Evolutionary conservation across 1,140 invertebrate genomes (phyloP), one percentile per base, ranked within the genome.

Genomic region (Achatina immaculata): DNA sequence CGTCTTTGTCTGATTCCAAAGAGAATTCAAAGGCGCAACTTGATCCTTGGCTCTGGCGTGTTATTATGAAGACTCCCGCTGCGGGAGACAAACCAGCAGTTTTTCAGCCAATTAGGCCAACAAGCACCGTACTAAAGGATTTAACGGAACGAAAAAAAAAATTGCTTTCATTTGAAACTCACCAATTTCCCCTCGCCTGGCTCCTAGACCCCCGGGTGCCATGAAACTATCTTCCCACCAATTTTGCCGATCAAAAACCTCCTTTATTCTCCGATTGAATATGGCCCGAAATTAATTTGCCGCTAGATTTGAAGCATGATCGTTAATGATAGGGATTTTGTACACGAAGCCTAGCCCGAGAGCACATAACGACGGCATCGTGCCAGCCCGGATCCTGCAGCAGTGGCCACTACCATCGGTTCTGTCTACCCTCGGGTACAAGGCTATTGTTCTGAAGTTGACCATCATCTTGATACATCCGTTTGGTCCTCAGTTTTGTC

Each of bases 241-340:
- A 78, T 66, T 78, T 78, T 31, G 58, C 38, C 58, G 36, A 66
- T 66, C 58, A 42, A 65, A 78, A 78, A 66, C 62, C 62, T 58
- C 73, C 34, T 51, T 75, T 62, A 28, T 55, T 75, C 48, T 75
- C 58, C 73, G 73, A 75, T 75, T 75, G 73, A 58, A 40, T 58
- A 58, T 75, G 73, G 73, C 31, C 73, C 45, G 14, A 34, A 28
- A 42, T 75, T 75, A 75, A 75, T 75, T 75, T 75, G 73, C 73
- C 73, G 28, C 48, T 75, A 75, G 73, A 75, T 55, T 58, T 55
- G 21, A 45, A 34, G 48, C 45, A 24, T 75, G 73, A 75, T 75
- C 73, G 34, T 58, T 75, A 75, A 75, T 75, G 73, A 75, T 58
- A 75, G 73, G 55, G 73, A 75, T 75, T 75, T 75, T 11, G 73